Evolutionary conservation across 1,140 invertebrate genomes (phyloP), one percentile per base, ranked within the genome.

Genomic region (Habropoda laboriosa): DNA sequence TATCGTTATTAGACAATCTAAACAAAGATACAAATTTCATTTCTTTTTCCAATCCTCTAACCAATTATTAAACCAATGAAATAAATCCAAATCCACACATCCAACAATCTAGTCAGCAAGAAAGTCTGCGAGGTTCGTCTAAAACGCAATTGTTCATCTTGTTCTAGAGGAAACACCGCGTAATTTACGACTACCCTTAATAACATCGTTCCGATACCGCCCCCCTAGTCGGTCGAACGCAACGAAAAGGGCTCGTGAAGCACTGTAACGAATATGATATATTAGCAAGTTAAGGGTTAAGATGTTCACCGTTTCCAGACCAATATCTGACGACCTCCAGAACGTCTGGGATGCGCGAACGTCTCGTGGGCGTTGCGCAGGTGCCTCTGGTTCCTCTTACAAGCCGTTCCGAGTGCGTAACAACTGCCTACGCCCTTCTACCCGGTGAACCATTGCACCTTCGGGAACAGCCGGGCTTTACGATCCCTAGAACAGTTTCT

Each of bases 361-460:
- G 75, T 79, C 85, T 88, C 83, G 90, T 90, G 89, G 90, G 90
- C 90, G 89, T 88, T 78, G 85, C 57, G 86, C 90, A 91, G 90
- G 90, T 91, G 90, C 89, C 90, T 91, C 88, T 76, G 89, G 85
- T 85, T 88, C 83, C 85, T 87, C 79, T 82, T 49, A 58, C 66
- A 49, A 75, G 35, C 32, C 24, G 27, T 76, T 32, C 66, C 85
- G 79, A 86, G 71, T 87, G 85, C 86, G 85, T 89, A 88, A 81
- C 86, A 87, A 85, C 87, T 64, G 81, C 79, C 82, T 67, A 83
- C 86, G 85, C 85, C 76, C 72, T 67, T 49, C 64, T 57, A 53
- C 67, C n/a, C 53, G 47, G 74, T 55, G 68, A 81, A 64, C 68
- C 74, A 72, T 71, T 73, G 80, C 79, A 78, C 80, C 77, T 81